Conservation (phyloP, 2,888 invertebrate species). For the Chloroclysta siterata region DNA sequence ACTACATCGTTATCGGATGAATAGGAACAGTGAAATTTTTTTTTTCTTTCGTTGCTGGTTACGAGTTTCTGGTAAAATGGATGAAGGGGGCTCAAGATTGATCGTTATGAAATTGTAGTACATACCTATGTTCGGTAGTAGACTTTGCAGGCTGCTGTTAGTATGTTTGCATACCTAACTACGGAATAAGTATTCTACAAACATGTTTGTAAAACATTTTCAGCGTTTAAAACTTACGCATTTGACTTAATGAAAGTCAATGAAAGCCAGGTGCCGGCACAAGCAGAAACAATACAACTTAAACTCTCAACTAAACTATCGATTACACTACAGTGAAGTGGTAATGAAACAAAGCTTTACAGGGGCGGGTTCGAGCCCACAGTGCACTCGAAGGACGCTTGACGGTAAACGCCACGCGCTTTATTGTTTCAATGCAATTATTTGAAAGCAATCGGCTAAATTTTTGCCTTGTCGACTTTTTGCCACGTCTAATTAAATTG, state of each 20-base stretch:
- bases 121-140: no score
- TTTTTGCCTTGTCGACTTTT: constrained; percentile 1
- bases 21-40: no score
- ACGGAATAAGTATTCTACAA: no score
- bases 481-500: neutral
- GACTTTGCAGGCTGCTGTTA: no score
- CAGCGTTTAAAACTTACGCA: no score
- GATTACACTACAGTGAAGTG: constrained; percentile 43
- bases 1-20: no score
- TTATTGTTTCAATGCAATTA: constrained; percentile 32
- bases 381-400: constrained; percentile 37
- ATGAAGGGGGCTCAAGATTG: no score
- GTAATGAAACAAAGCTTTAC: constrained; percentile 34
- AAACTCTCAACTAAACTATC: constrained; percentile 46
- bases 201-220: no score
- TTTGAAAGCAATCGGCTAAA: constrained; percentile 3
- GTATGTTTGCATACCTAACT: no score
- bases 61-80: no score
- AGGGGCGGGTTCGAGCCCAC: constrained; percentile 23
- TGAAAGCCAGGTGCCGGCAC: constrained; percentile 31
- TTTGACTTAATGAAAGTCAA: neutral
- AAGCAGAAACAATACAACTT: constrained; percentile 20
- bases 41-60: no score
- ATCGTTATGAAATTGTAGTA: no score
- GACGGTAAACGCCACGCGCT: constrained; percentile 35